Evolutionary conservation across 2,888 invertebrate species (phyloP).

Genomic region (Pediacus dermestoides): DNA sequence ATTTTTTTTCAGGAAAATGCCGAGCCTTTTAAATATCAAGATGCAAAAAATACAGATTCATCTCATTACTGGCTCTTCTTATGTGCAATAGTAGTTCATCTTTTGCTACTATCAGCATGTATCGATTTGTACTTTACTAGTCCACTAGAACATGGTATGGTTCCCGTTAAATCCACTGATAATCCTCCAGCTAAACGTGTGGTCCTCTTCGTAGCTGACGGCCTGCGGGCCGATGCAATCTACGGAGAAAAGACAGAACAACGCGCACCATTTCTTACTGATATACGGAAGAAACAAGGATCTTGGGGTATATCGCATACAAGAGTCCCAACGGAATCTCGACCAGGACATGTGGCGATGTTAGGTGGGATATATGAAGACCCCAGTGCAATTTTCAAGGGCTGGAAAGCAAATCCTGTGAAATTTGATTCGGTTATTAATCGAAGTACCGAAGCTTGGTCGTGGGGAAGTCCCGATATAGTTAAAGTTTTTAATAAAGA

Average conservation of each 20-base stretch:
- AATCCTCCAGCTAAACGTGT: constrained; percentile 68
- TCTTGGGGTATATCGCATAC: constrained; percentile 85
- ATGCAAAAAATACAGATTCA: too few relatives aligned
- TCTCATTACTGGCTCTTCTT: too few relatives aligned
- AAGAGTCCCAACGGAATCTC: constrained; percentile 93
- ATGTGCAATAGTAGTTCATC: constrained; percentile 64
- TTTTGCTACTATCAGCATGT: constrained; percentile 75
- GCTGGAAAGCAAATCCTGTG: constrained; percentile 97
- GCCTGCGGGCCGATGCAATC: constrained; percentile 69
- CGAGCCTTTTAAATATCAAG: too few relatives aligned
- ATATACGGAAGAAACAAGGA: constrained; percentile 54
- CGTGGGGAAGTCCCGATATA: constrained; percentile 96
- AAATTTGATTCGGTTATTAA: constrained; percentile 97
- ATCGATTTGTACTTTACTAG: constrained; percentile 94
- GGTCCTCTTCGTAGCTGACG: constrained; percentile 88
- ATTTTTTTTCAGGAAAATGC: too few relatives aligned
- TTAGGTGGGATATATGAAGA: constrained; percentile 97
- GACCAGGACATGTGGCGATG: constrained; percentile 96
- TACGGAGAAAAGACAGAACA: constrained; percentile 24
- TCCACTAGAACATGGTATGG: constrained; percentile 73
- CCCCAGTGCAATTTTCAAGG: constrained; percentile 90
- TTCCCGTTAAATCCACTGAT: constrained; percentile 52
- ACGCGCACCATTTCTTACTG: constrained; percentile 30
- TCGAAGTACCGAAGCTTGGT: constrained; percentile 77
- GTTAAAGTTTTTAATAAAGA: constrained; percentile 86